These are phyloP conservation scores for Salvator merianae DNA, from an alignment of 2,113 vertebrate genomes.

Conservation along the genomic window DNA sequence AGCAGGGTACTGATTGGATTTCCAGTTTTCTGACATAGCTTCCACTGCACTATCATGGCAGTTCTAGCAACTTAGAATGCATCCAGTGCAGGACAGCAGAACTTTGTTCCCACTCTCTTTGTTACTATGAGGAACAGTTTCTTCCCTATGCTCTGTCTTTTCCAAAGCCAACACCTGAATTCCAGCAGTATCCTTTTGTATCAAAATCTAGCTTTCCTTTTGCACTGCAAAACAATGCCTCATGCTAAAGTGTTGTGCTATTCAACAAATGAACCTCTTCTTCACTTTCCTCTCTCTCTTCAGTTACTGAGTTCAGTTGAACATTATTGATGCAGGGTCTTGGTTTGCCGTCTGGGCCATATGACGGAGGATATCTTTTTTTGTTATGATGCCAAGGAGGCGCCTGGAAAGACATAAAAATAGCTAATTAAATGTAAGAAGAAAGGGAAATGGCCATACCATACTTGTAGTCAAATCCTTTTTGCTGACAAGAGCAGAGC, in stretches of 20 bases:
- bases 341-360: slow-evolving; percentile 99
- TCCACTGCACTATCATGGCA: slow-evolving; percentile 68
- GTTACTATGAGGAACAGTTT: slow-evolving; percentile 33
- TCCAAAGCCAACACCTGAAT: slow-evolving; percentile 62
- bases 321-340: slow-evolving; percentile 99
- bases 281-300: slow-evolving; percentile 80
- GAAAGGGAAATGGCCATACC: slow-evolving; percentile 23
- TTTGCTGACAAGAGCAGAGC: slow-evolving; percentile 75
- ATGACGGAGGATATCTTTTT: slow-evolving; percentile 99
- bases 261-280: slow-evolving; percentile 90
- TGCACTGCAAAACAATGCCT: slow-evolving; percentile 49
- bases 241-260: slow-evolving; percentile 85
- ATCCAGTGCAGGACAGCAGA: slow-evolving; percentile 66
- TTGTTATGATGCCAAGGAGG: slow-evolving; percentile 99
- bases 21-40: slow-evolving; percentile 32
- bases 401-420: slow-evolving; percentile 84
- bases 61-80: slow-evolving; percentile 56
- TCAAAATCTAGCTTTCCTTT: slow-evolving; percentile 56
- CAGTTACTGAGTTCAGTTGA: slow-evolving; percentile 91
- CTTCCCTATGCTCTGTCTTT: slow-evolving; percentile 42
- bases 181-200: slow-evolving; percentile 63
- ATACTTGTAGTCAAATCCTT: slow-evolving; percentile 68
- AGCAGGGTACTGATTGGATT: slow-evolving; percentile 57
- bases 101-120: slow-evolving; percentile 37
- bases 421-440: slow-evolving; percentile 57